These are phyloP conservation scores for Siphamia tubifer DNA, from an alignment of 2,113 vertebrate species.

Conservation along the genomic window DNA sequence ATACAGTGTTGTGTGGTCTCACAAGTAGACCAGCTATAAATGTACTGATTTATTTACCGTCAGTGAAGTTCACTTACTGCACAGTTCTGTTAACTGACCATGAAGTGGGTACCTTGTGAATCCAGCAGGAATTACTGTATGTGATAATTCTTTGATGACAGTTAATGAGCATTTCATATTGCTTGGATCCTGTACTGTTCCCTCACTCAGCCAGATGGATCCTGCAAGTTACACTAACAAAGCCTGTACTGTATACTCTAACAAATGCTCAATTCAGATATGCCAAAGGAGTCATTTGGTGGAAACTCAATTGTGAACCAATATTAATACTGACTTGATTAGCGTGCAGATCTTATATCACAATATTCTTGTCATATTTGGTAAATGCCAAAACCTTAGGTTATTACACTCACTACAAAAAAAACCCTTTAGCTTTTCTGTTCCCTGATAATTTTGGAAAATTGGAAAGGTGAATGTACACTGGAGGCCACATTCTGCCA, in stretches of 20 bases:
- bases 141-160: neutral
- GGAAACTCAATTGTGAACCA: constrained; percentile 49
- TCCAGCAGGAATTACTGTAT: neutral
- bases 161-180: constrained; percentile 9
- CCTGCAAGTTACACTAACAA: constrained; percentile 59
- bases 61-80: neutral
- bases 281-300: constrained; percentile 56
- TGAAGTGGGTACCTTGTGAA: neutral
- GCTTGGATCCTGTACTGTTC: neutral
- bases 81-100: neutral
- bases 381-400: neutral
- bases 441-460: constrained; percentile 23
- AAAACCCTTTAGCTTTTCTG: constrained; percentile 17
- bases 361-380: constrained; percentile 44
- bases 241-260: constrained; percentile 56
- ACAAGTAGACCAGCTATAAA: neutral
- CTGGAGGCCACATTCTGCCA: neutral
- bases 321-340: constrained; percentile 62
- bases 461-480: constrained; percentile 11
- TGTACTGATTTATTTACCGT: neutral
- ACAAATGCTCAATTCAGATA: constrained; percentile 66
- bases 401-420: neutral
- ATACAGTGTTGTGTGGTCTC: neutral
- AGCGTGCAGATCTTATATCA: constrained; percentile 48
- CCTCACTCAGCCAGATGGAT: constrained; percentile 60